A percentile compares a stretch with the other conserved stretches of the same genome.
Evolutionary conservation across 2,888 invertebrate species (phyloP).

Genomic region (Agrenia bidenticulata): DNA sequence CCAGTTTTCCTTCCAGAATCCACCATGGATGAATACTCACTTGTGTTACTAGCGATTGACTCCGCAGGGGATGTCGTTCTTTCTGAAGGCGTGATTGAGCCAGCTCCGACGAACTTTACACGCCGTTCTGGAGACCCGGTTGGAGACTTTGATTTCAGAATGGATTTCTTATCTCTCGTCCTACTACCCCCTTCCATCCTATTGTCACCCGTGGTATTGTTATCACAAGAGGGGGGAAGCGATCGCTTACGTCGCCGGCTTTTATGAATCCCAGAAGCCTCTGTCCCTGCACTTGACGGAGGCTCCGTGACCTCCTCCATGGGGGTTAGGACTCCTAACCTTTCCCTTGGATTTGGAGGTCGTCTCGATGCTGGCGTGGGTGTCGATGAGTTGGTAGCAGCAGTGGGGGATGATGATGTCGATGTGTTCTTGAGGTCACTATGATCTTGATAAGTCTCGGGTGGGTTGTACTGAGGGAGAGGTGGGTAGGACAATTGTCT

Average conservation of each 20-base stretch:
- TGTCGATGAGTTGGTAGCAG: background rate
- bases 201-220: background rate
- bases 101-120: slow-evolving; percentile 27
- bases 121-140: slow-evolving; percentile 10
- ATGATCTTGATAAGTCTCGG: slow-evolving; percentile 31
- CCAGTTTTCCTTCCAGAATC: slow-evolving; percentile 23
- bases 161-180: slow-evolving; percentile 24
- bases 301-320: slow-evolving; percentile 45
- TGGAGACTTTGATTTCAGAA: slow-evolving; percentile 28
- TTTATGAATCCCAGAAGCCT: slow-evolving; percentile 20
- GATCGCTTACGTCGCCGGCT: slow-evolving; percentile 8
- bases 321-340: slow-evolving; percentile 34
- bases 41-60: slow-evolving; percentile 23
- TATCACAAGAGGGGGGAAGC: background rate
- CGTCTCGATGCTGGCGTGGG: background rate
- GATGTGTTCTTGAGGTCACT: slow-evolving; percentile 18
- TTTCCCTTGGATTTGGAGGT: slow-evolving; percentile 28
- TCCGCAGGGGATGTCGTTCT: slow-evolving; percentile 26
- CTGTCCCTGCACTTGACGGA: slow-evolving; percentile 40
- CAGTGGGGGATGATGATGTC: slow-evolving; percentile 3
- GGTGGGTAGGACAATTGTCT: slow-evolving; percentile 51
- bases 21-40: slow-evolving; percentile 34
- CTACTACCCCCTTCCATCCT: background rate
- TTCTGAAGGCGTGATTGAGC: slow-evolving; percentile 11
- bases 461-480: slow-evolving; percentile 46